Conservation (phyloP, 92 coral and sea anemone species). For the Heteractis magnifica region DNA sequence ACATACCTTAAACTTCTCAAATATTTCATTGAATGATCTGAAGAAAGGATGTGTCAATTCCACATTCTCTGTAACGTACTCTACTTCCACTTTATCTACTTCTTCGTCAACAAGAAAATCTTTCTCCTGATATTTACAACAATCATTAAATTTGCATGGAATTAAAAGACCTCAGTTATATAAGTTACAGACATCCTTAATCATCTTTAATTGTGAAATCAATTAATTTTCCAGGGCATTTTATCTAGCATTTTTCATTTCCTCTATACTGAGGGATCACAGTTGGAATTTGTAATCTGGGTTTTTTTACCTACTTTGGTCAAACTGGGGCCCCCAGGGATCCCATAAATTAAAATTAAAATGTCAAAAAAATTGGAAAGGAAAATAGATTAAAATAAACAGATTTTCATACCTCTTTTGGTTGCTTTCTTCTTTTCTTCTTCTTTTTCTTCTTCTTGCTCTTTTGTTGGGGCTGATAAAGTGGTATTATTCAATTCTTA, state of each 20-base stretch:
- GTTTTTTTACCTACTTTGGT: too few relatives aligned
- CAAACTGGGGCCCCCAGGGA: too few relatives aligned
- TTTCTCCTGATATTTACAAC: conserved; percentile 14
- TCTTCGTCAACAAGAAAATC: conserved; percentile 29
- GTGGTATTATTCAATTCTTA: neutral
- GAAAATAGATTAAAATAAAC: neutral
- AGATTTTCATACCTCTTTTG: conserved; percentile 41
- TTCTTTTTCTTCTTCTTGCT: conserved; percentile 73
- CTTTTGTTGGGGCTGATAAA: conserved; percentile 33
- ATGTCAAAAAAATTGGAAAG: neutral
- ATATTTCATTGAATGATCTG: conserved; percentile 89
- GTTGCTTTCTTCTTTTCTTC: conserved; percentile 71
- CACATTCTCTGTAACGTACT: conserved; percentile 79
- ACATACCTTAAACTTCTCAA: conserved; percentile 91
- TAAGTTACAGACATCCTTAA: neutral
- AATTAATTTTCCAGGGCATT: too few relatives aligned
- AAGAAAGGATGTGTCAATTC: conserved; percentile 86
- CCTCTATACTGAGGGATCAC: too few relatives aligned
- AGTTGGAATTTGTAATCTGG: too few relatives aligned
- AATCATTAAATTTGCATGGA: neutral
- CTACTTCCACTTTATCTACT: conserved; percentile 88
- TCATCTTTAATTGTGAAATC: too few relatives aligned
- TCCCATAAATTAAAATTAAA: too few relatives aligned
- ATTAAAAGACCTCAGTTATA: too few relatives aligned
- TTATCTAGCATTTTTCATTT: too few relatives aligned